Percentiles rank a stretch among this genome's conserved stretches.
These are phyloP conservation scores for Oasisia sp. DNA, from an alignment of 2,888 invertebrate species.

Conservation along the genomic window DNA sequence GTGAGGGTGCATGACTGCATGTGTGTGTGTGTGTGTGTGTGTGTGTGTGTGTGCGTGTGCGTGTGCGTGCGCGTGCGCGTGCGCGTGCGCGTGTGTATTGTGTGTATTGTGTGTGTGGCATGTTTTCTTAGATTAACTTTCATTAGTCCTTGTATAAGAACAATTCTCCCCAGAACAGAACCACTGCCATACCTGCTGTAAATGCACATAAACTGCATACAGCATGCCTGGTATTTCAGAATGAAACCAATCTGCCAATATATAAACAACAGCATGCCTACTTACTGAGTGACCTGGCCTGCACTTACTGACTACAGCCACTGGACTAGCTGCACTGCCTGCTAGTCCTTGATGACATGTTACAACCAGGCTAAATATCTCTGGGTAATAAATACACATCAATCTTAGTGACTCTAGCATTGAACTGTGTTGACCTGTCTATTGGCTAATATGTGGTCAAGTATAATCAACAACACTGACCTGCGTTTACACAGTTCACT, in stretches of 20 bases:
- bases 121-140: no score
- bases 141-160: no score
- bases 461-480: neutral
- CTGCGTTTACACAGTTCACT: neutral
- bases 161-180: no score
- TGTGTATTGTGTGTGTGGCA: no score
- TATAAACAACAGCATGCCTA: neutral
- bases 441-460: neutral
- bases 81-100: neutral
- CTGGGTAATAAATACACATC: conserved; percentile 3
- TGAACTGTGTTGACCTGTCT: neutral
- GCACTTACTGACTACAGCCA: neutral
- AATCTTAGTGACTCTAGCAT: neutral
- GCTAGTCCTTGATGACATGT: neutral
- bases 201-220: no score
- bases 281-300: neutral
- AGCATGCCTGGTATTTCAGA: neutral
- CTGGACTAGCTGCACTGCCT: neutral
- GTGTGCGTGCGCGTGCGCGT: neutral
- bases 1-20: conserved; percentile 14
- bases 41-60: conserved; percentile 19
- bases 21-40: neutral
- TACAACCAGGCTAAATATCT: neutral
- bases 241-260: neutral
- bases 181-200: no score